Evolutionary conservation across 2,888 invertebrate species (phyloP).

Genomic region (Orgyia antiqua): DNA sequence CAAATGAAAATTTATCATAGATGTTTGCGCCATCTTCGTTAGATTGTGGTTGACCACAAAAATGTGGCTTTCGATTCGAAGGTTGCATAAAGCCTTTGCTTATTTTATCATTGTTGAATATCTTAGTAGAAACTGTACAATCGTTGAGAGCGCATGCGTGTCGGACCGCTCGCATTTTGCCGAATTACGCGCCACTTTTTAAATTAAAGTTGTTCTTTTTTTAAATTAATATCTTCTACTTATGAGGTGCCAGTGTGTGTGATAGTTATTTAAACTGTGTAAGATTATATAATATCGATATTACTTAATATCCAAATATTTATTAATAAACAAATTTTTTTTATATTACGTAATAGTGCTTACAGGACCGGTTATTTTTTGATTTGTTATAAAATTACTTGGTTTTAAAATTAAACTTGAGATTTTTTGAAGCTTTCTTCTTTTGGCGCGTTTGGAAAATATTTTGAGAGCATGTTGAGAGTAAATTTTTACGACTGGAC

Average conservation of each 20-base stretch:
- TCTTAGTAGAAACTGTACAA: constrained; percentile 59
- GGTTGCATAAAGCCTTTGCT: constrained; percentile 68
- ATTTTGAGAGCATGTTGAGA: no score
- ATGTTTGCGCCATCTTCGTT: constrained; percentile 59
- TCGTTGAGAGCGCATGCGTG: constrained; percentile 56
- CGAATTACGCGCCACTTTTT: constrained; percentile 21
- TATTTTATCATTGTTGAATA: constrained; percentile 48
- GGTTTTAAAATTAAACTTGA: no score
- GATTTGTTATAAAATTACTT: no score
- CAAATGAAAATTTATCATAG: constrained; percentile 27
- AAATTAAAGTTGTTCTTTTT: constrained; percentile 14
- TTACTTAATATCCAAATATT: no score
- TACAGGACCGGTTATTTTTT: no score
- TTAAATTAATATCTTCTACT: constrained; percentile 14
- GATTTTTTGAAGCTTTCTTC: no score
- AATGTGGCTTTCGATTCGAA: constrained; percentile 66
- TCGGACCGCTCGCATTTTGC: constrained; percentile 35
- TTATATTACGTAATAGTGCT: no score
- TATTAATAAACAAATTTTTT: no score
- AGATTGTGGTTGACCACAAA: constrained; percentile 66
- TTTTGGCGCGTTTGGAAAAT: no score
- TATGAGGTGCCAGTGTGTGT: constrained; percentile 33
- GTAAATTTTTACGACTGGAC: no score
- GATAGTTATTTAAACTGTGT: constrained; percentile 20
- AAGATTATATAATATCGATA: constrained; percentile 7